Evolutionary conservation across 2,113 vertebrate species (phyloP).

Genomic region (Pyxicephalus adspersus): DNA sequence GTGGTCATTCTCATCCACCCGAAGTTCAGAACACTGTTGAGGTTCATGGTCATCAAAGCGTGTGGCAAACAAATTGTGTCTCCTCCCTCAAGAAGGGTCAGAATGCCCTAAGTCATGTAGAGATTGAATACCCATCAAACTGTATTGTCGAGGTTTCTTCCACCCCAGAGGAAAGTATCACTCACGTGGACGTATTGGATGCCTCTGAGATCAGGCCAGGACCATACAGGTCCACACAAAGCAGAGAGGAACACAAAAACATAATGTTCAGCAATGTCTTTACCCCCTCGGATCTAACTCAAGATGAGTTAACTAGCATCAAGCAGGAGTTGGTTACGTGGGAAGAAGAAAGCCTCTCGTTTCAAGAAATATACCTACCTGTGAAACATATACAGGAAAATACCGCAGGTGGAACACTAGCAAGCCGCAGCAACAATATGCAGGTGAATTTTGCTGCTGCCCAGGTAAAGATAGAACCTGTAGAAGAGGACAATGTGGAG

Average conservation of each 20-base stretch:
- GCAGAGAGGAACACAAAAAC: neutral
- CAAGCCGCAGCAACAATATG: neutral
- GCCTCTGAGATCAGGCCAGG: neutral
- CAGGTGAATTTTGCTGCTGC: too few species aligned
- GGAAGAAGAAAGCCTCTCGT: neutral
- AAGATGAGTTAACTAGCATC: neutral
- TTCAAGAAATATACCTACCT: neutral
- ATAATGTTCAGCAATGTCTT: neutral
- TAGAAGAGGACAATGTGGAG: neutral
- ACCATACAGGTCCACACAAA: neutral
- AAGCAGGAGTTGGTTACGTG: constrained; percentile 17
- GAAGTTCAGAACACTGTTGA: neutral
- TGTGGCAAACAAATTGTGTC: neutral
- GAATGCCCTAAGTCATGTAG: neutral
- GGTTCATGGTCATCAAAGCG: too few species aligned
- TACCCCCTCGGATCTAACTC: neutral
- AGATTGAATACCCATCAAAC: neutral
- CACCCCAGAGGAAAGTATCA: neutral
- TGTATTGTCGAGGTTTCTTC: constrained; percentile 18
- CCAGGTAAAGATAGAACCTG: constrained; percentile 2
- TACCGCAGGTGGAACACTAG: neutral
- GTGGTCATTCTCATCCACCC: neutral
- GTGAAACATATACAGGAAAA: neutral
- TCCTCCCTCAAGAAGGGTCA: neutral
- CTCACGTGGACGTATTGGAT: neutral